Evolutionary conservation across 2,797 vertebrate species (phyloP).

Genomic region (Neosalanx taihuensis): DNA sequence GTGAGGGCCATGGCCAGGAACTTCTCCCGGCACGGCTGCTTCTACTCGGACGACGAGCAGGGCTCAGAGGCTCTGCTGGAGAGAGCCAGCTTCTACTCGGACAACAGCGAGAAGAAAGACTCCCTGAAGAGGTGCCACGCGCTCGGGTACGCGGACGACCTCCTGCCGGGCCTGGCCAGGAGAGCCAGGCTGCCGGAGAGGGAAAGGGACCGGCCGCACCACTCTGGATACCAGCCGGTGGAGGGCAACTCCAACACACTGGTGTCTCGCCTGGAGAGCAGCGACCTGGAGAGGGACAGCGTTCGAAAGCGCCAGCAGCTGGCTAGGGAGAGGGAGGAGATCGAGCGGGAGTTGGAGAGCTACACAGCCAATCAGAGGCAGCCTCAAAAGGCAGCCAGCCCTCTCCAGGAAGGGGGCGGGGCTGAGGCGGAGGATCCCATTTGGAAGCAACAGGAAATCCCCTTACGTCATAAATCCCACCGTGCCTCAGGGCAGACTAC

Average conservation of each 20-base stretch:
- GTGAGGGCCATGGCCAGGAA: conserved; percentile 73
- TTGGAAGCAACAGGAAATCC: conserved; percentile 75
- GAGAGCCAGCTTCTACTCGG: conserved; percentile 74
- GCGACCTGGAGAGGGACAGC: conserved; percentile 59
- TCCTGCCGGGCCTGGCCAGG: conserved; percentile 59
- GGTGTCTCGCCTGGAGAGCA: conserved; percentile 61
- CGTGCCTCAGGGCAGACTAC: conserved; percentile 59
- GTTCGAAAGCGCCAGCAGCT: conserved; percentile 68
- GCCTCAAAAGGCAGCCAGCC: conserved; percentile 44
- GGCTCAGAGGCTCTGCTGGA: conserved; percentile 70
- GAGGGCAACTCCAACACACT: conserved; percentile 56
- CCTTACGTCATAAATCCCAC: conserved; percentile 66
- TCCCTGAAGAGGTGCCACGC: conserved; percentile 52
- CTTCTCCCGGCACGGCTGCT: conserved; percentile 76
- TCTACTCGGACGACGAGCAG: conserved; percentile 76
- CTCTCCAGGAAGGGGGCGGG: conserved; percentile 39
- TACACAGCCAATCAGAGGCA: conserved; percentile 48
- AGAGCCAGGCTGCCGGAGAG: conserved; percentile 55
- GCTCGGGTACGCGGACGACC: conserved; percentile 52
- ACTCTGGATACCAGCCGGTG: conserved; percentile 52
- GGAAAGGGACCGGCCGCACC: conserved; percentile 45
- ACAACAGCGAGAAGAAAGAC: conserved; percentile 72
- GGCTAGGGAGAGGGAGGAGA: conserved; percentile 70
- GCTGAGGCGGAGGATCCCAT: conserved; percentile 60
- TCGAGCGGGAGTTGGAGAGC: conserved; percentile 67